These are phyloP conservation scores for Danio aesculapii DNA, from an alignment of 2,797 vertebrate species.

Conservation along the genomic window DNA sequence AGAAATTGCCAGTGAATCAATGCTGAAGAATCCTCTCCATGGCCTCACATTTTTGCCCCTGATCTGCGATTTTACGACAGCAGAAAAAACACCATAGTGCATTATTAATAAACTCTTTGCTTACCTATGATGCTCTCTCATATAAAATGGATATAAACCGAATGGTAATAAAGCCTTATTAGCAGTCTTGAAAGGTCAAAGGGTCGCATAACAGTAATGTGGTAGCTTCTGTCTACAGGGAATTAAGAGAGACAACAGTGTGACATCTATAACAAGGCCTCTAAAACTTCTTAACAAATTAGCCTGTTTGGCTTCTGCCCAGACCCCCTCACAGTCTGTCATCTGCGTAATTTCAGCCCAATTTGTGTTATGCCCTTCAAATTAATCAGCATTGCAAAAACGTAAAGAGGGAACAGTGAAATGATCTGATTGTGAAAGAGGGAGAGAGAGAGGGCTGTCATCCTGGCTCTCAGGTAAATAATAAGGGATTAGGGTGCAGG, in stretches of 20 bases:
- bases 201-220: background rate
- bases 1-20: conserved; percentile 61
- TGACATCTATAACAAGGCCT: conserved; percentile 3
- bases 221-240: background rate
- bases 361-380: conserved; percentile 46
- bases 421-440: conserved; percentile 25
- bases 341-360: conserved; percentile 33
- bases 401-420: conserved; percentile 37
- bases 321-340: conserved; percentile 34
- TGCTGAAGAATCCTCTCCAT: conserved; percentile 55
- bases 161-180: conserved; percentile 19
- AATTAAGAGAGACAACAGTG: background rate
- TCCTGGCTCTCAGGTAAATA: conserved; percentile 78
- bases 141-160: background rate
- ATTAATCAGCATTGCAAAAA: conserved; percentile 27
- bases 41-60: conserved; percentile 58
- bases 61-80: conserved; percentile 68
- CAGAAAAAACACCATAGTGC: conserved; percentile 66
- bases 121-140: conserved; percentile 38
- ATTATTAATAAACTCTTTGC: conserved; percentile 74
- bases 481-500: conserved; percentile 78
- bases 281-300: conserved; percentile 31
- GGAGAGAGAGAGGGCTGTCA: conserved; percentile 66
- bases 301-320: conserved; percentile 26
- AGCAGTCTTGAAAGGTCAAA: conserved; percentile 20